Evolutionary conservation across 1,140 invertebrate species (phyloP).

Genomic region (Telenomus remus): DNA sequence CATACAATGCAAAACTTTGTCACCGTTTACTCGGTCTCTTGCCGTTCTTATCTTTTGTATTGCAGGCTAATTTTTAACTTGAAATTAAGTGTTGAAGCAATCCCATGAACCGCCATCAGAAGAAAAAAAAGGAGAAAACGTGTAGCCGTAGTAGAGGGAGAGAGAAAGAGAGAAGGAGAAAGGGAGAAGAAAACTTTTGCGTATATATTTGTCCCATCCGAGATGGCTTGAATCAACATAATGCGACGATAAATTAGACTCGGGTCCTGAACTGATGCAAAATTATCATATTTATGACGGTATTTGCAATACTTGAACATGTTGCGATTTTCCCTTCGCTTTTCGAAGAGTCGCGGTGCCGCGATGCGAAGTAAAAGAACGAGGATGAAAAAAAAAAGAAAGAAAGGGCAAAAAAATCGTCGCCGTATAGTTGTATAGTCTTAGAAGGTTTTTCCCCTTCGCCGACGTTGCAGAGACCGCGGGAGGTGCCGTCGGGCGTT

Average conservation of each 20-base stretch:
- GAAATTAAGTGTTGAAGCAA: not conserved
- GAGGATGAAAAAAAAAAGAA: too few species aligned
- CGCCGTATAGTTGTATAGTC: slow-evolving; percentile 61
- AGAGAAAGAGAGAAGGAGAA: not conserved
- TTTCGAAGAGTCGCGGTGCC: slow-evolving; percentile 53
- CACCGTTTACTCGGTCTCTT: slow-evolving; percentile 38
- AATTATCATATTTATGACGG: slow-evolving; percentile 56
- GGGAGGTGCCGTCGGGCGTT: slow-evolving; percentile 67
- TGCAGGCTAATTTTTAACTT: slow-evolving; percentile 8
- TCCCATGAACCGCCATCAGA: not conserved
- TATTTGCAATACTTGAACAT: slow-evolving; percentile 56
- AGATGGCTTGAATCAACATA: slow-evolving; percentile 37
- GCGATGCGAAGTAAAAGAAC: slow-evolving; percentile 54
- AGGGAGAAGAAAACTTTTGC: slow-evolving; percentile 3
- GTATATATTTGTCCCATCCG: slow-evolving; percentile 4
- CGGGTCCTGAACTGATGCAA: slow-evolving; percentile 28
- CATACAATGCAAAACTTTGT: slow-evolving; percentile 68
- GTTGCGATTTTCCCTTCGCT: slow-evolving; percentile 56
- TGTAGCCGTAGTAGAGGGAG: not conserved
- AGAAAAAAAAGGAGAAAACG: too few species aligned
- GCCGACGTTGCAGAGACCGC: slow-evolving; percentile 67
- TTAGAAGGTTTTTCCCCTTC: slow-evolving; percentile 54
- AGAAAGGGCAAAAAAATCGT: slow-evolving; percentile 64
- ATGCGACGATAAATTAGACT: slow-evolving; percentile 46
- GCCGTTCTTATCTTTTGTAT: slow-evolving; percentile 18